Base-by-base conservation (phyloP, 1,140 invertebrate species). In the Bursaphelenchus mucronatus region DNA sequence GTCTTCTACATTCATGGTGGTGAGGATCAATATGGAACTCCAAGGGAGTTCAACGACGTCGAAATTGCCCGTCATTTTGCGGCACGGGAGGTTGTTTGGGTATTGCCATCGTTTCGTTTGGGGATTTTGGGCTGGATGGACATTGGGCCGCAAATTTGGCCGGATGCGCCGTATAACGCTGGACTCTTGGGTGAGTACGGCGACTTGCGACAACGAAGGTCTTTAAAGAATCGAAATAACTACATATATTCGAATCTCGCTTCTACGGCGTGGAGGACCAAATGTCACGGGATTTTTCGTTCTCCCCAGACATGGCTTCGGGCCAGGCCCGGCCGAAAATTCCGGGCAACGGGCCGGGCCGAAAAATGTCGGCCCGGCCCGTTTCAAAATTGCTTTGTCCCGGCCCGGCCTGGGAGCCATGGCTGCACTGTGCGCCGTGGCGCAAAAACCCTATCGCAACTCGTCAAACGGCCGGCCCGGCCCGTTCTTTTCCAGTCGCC, bases 21-120 rank as follows among this genome's bases (percentile, higher is more conserved):
- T 3, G 30, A 30, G 5, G 30, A 30, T 30, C 30, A 30, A 5
- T 30, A 30, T 5, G 30, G 30, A 30, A 30, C 30, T 30, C 30
- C 30, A 30, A 30, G 30, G 30, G 30, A 30, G 19, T 44, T n/a
- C 19, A 21, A 55, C 54, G 54, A 55, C n/a, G 39, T n/a, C 19
- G 39, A 55, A 44, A 55, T 55, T 39, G 54, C 54, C 30, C n/a
- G 39, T n/a, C 54, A 30, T 39, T 55, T 55, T 6, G 54, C 54
- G n/a, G n/a, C 13, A n/a, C 1, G 39, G 4, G 54, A 55, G 19
- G 4, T 55, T 15, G 39, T 55, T 21, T n/a, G n/a, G n/a, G 54
- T 55, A 15, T 4, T 44, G n/a, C 54, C 54, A 4, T 39, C 54
- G n/a, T 55, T 15, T 44, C 54, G 54, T 3, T 6, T 55, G 54